Conservation (phyloP, 2,113 vertebrate species). For the Pachycephala philippinensis region DNA sequence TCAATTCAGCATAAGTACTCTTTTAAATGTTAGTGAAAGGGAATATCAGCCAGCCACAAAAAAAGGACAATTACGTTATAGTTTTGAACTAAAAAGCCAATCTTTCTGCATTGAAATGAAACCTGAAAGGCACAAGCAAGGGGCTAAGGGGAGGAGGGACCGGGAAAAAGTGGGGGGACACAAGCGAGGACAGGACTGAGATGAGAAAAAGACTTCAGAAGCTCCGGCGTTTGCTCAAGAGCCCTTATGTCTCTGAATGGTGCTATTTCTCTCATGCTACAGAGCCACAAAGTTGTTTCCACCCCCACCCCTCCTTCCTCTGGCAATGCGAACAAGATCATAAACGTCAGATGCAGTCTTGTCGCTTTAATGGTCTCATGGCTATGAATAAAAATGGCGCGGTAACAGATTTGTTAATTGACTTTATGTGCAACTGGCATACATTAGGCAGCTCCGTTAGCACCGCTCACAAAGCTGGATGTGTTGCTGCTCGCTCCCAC, state of each 20-base stretch:
- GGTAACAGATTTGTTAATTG: constrained; percentile 66
- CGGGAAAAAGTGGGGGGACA: not conserved
- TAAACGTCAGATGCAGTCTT: constrained; percentile 61
- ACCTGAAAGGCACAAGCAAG: constrained; percentile 17
- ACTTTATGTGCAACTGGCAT: constrained; percentile 45
- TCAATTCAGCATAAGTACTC: constrained; percentile 13
- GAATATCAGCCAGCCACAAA: constrained; percentile 19
- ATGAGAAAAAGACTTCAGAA: constrained; percentile 23
- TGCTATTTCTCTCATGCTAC: not conserved
- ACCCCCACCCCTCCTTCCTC: not conserved
- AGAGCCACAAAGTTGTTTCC: constrained; percentile 38
- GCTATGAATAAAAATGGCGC: constrained; percentile 66
- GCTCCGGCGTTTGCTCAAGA: not conserved
- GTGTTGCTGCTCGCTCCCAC: constrained; percentile 19
- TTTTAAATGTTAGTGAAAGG: constrained; percentile 43
- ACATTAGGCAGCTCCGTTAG: constrained; percentile 29
- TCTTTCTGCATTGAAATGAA: constrained; percentile 20
- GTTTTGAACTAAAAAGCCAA: constrained; percentile 48
- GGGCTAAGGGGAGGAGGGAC: not conserved
- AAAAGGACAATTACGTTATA: constrained; percentile 16
- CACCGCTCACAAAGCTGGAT: constrained; percentile 8
- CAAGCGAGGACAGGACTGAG: not conserved
- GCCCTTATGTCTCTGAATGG: constrained; percentile 16
- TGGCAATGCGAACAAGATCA: constrained; percentile 55
- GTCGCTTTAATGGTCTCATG: constrained; percentile 56